Percentiles rank a stretch among this genome's conserved stretches.
Conservation (phyloP, 2,888 invertebrate genomes). For the Prosopocoilus inquinatus region DNA sequence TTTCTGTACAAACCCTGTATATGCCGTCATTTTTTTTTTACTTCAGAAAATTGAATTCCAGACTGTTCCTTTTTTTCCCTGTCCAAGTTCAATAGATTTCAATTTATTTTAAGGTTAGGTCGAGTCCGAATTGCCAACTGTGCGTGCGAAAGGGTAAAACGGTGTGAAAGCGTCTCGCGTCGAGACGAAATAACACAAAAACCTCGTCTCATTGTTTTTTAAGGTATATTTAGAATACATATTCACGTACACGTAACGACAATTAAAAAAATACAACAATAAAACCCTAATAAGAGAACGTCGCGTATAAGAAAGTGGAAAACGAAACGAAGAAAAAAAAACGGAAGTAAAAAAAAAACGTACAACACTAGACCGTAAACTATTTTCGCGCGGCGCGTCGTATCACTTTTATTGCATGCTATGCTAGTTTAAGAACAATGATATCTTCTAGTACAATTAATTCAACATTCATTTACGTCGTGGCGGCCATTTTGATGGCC, state of each 20-base stretch:
- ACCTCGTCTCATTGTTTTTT: constrained; percentile 14
- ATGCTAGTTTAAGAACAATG: background rate
- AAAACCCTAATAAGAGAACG: constrained; percentile 25
- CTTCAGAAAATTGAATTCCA: too few species aligned
- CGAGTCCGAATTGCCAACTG: too few species aligned
- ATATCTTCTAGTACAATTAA: background rate
- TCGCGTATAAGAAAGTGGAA: constrained; percentile 22
- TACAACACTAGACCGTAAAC: background rate
- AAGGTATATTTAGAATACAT: constrained; percentile 30
- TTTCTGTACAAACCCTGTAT: too few species aligned
- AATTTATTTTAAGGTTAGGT: too few species aligned
- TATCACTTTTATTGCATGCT: constrained; percentile 2
- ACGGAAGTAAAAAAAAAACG: constrained; percentile 24
- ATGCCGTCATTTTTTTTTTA: too few species aligned
- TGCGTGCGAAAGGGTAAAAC: too few species aligned
- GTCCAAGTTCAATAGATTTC: too few species aligned
- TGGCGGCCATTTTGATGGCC: background rate
- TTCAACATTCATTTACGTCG: background rate
- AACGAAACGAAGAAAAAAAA: constrained; percentile 26
- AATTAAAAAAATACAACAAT: constrained; percentile 26
- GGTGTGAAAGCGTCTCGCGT: too few species aligned
- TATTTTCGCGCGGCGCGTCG: background rate
- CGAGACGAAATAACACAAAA: constrained; percentile 1
- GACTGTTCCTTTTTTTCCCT: too few species aligned
- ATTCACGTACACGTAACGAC: constrained; percentile 33